Base-by-base conservation (phyloP, 2,888 invertebrate genomes). In the Mimachlamys varia region DNA sequence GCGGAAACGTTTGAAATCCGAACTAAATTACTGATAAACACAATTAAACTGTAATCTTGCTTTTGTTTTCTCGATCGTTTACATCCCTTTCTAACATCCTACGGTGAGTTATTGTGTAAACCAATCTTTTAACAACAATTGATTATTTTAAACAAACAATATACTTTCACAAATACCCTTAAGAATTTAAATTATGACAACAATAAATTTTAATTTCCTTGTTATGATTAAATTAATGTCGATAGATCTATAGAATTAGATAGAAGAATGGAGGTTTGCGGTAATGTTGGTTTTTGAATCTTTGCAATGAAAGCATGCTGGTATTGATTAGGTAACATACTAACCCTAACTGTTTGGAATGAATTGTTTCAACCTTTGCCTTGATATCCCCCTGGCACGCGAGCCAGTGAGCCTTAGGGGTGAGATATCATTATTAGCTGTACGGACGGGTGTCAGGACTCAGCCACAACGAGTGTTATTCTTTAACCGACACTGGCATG, bases 201-300 rank as follows among this genome's bases (percentile, higher is more conserved):
- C 13, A 12, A 27, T 76, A 19, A 76, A 76, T 27, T 76, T 27
- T 76, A 27, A 76, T 27, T 76, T 33, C 33, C 27, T 33, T 33
- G 27, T 76, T 33, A 76, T 76, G 76, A 27, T 33, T 22, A 27
- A 12, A 76, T 33, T 76, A 76, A 76, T 76, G 27, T 76, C 10
- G 33, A 76, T 76, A 27, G 5, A 76, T 76, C 33, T 10, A 10
- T 76, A 15, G 76, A 76, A 76, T 76, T 33, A 76, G 27, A 33
- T 10, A 76, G 27, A 12, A 27, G 33, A 76, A 76, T 33, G 33
- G 76, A 33, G 33, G 76, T 76, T 76, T 33, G 33, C 13, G 76
- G 76, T 76, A 76, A 76, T 76, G 27, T 33, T 76, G 76, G 76
- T 76, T 76, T n/a, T 33, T 13, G 76, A 76, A 76, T 76, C 76